Base-by-base conservation (phyloP, 2,888 invertebrate species). In the Margaritifera margaritifera region DNA sequence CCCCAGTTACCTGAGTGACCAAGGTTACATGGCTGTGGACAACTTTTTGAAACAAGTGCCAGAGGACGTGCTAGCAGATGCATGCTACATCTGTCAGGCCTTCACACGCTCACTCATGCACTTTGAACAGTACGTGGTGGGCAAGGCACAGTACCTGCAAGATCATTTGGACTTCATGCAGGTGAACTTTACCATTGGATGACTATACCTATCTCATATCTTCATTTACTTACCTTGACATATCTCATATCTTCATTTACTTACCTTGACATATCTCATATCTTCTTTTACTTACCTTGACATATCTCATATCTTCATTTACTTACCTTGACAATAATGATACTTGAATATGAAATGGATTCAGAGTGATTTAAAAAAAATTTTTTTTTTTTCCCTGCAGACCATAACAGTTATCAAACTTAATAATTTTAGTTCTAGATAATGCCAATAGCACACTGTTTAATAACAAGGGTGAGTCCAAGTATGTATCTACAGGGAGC, bases 21-120 rank as follows among this genome's bases (percentile, higher is more conserved):
- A 73, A 24, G 76, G 72, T 0, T 85, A 86, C 74, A 70, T 74
- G 64, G 76, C 80, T 2, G 84, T 89, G 20, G 75, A 82, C 25
- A 64, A 74, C 5, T 90, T 90, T 75, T 79, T 90, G 31, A 80
- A 86, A 5, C 80, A 80, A 55, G 90, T 91, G 61, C 90, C 91
- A 0, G 88, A 90, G 65, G 87, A 90, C 70, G 74, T 87, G 20
- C 79, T 92, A 66, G 89, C 91, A 0, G 75, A 84, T 63, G 89
- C 91, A 18, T 88, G 91, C 50, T 90, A 87, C 75, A 87, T 88
- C 69, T 91, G 91, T 77, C 88, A 90, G 58, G 90, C 90, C 3
- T 90, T 89, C 80, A 87, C 90, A 0, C 80, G 91, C 6, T 81
- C 89, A n/a, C 81, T 90, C 59, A 87, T 90, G 85, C 90, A 91